Evolutionary conservation across 2,113 vertebrate genomes (phyloP), one percentile per base, ranked within the genome.

Genomic region (Progne subis): DNA sequence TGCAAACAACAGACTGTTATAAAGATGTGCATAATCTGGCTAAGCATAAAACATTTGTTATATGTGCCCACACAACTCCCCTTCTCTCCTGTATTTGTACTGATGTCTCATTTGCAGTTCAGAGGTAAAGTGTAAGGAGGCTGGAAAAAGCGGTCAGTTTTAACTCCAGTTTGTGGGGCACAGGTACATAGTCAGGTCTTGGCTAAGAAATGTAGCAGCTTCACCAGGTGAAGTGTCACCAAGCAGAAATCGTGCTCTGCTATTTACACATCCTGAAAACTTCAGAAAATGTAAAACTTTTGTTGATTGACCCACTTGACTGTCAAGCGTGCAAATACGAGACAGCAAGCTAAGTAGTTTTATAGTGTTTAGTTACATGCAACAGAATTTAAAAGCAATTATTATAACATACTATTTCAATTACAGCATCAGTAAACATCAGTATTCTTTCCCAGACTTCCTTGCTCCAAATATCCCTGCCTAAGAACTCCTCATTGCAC

Each of bases 31-130:
- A 47, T 88, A 64, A 77, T 76, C 75, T 68, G 47, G 47, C 71
- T 88, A 81, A 81, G 47, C 2, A 20, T 41, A 70, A 76, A 90
- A 50, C 68, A 74, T 75, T 90, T 77, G 47, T 61, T 57, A 16
- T 2, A 47, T 0, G 0, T 52, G 52, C 39, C 59, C 56, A 88
- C 12, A 1, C 50, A 70, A 88, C 17, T 18, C 52, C 18, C 37
- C 15, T 37, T 24, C 69, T 63, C 41, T 34, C n/a, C 31, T 56
- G 9, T 50, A 18, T 37, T 37, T 13, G 29, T 19, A 31, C 3
- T 52, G 43, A 70, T 4, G 6, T 29, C 59, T 63, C 44, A 43
- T 12, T 44, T 28, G 3, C 47, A 78, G n/a, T 57, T 92, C 55
- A 50, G 32, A 93, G 28, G 34, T 20, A n/a, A 69, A 77, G 16